Percentiles rank a stretch among this genome's conserved stretches.
phyloP scores from a whole-genome alignment of 1,140 invertebrate genomes.

The Branchinecta lindahli region DNA sequence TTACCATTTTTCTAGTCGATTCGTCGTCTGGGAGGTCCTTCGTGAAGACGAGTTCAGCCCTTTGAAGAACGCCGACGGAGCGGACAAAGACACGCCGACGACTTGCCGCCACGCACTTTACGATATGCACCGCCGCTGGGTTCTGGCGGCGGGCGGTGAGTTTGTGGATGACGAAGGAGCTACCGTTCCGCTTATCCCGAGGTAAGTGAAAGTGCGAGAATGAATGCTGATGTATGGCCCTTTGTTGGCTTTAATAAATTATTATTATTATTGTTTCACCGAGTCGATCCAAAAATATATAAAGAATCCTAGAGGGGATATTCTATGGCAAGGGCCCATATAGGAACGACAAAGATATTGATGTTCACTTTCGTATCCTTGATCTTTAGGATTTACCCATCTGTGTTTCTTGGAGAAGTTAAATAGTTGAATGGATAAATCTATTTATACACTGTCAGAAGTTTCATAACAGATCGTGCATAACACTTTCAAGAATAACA shows the following conservation, averaged over 20 bases:
- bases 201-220: conserved; percentile 30
- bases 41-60: conserved; percentile 92
- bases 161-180: conserved; percentile 37
- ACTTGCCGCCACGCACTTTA: conserved; percentile 66
- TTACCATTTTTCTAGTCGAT: conserved; percentile 38
- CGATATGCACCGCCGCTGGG: conserved; percentile 63
- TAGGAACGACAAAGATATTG: conserved; percentile 16
- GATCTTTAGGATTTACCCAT: not conserved
- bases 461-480: no score
- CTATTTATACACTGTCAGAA: no score
- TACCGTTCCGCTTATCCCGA: conserved; percentile 35
- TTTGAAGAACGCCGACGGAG: conserved; percentile 78
- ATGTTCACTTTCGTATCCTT: conserved; percentile 11
- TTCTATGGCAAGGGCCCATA: no score
- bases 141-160: conserved; percentile 63
- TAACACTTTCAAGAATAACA: no score
- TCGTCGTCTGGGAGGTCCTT: conserved; percentile 83
- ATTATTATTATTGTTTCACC: conserved; percentile 14
- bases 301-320: no score
- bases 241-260: not conserved
- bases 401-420: no score
- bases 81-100: conserved; percentile 73
- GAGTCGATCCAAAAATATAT: no score
- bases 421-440: no score
- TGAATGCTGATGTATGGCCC: no score